These are phyloP conservation scores for Magallana gigas DNA, from an alignment of 1,140 invertebrate species.

Conservation along the genomic window DNA sequence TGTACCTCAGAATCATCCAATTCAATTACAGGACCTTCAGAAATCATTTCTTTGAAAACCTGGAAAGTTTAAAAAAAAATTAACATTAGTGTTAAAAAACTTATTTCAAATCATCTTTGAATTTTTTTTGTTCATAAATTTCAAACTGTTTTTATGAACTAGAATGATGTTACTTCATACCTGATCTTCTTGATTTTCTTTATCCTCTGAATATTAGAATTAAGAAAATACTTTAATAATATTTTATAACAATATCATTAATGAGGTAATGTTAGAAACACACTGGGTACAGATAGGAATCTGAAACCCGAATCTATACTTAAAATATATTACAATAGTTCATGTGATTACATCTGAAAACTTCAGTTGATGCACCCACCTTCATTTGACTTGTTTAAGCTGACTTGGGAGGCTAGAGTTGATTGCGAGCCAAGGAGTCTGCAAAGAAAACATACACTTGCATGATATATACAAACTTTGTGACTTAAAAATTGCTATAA, in stretches of 20 bases:
- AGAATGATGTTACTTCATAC: background rate
- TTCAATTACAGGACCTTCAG: background rate
- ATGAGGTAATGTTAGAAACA: no score
- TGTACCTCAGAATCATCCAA: slow-evolving; percentile 1
- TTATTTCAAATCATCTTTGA: no score
- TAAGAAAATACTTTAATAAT: no score
- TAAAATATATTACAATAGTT: no score
- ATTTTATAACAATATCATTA: no score
- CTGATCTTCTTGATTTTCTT: background rate
- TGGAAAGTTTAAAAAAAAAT: background rate
- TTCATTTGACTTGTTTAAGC: background rate
- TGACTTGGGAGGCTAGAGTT: background rate
- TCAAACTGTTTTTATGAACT: no score
- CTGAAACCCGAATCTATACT: no score
- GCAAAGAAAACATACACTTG: background rate
- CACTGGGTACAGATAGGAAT: no score
- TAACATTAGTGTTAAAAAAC: no score
- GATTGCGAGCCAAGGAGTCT: slow-evolving; percentile 11
- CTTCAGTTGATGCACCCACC: background rate
- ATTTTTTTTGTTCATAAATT: no score
- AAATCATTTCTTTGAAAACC: background rate
- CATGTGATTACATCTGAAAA: no score
- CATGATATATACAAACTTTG: background rate
- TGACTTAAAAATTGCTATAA: no score
- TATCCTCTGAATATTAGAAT: background rate